Conservation (phyloP, 2,888 invertebrate species). For the Drosophila falleni region DNA sequence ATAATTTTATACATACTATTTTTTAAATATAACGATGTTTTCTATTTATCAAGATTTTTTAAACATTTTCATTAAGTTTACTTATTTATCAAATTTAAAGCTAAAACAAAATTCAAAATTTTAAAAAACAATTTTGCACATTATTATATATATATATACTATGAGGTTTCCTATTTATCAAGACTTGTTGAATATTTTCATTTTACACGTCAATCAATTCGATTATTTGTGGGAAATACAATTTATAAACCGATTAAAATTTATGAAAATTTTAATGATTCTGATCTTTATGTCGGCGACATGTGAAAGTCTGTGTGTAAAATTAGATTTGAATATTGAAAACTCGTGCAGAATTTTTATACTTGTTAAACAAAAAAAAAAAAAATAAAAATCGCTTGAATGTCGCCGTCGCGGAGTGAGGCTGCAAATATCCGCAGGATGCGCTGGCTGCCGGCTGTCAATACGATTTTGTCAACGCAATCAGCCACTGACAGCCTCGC, state of each 20-base stretch:
- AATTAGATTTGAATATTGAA: conserved; percentile 22
- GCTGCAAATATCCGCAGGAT: conserved; percentile 74
- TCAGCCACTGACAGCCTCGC: conserved; percentile 44
- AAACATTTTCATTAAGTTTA: neutral
- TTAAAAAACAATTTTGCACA: no score
- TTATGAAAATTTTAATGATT: conserved; percentile 22
- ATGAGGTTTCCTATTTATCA: neutral
- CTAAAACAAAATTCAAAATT: no score
- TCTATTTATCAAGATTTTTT: neutral
- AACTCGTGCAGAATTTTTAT: conserved; percentile 2
- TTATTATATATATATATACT: no score
- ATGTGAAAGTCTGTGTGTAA: conserved; percentile 2
- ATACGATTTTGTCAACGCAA: conserved; percentile 73
- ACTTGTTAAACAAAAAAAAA: conserved; percentile 3
- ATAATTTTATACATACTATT: no score
- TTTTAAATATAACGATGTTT: neutral
- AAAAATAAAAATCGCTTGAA: conserved; percentile 15
- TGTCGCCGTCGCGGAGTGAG: conserved; percentile 2
- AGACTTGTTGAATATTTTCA: neutral
- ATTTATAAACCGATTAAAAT: conserved; percentile 16
- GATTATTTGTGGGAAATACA: conserved; percentile 13
- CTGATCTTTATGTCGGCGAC: neutral
- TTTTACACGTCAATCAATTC: conserved; percentile 8
- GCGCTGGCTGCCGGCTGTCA: conserved; percentile 58
- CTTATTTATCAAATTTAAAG: no score